Conservation (phyloP, 2,797 vertebrate species). For the Neosalanx taihuensis region DNA sequence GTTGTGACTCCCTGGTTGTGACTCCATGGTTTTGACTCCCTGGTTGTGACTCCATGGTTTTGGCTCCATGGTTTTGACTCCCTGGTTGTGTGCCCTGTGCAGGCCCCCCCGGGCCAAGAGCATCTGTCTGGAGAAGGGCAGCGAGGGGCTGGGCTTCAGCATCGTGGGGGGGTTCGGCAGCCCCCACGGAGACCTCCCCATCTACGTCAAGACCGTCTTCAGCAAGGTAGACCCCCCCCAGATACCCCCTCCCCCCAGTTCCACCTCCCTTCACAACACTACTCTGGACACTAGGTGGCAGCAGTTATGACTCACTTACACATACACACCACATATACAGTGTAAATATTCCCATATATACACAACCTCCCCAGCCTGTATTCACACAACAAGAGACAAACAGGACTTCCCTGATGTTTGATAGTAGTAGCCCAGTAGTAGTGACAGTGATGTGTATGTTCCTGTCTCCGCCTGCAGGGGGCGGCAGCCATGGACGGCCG, state of each 20-base stretch:
- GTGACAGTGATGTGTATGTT: neutral
- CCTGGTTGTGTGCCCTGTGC: constrained; percentile 47
- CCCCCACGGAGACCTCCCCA: constrained; percentile 94
- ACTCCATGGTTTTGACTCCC: no score
- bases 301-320: neutral
- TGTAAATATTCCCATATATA: no score
- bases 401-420: no score
- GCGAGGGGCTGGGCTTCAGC: constrained; percentile 94
- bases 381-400: neutral
- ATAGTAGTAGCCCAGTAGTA: no score
- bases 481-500: constrained; percentile 85
- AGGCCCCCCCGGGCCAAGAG: constrained; percentile 82
- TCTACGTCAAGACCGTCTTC: constrained; percentile 98
- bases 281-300: constrained; percentile 21
- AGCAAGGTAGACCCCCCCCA: constrained; percentile 77
- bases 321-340: neutral
- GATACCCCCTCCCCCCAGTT: neutral
- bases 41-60: no score
- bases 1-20: no score
- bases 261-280: neutral
- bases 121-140: constrained; percentile 90
- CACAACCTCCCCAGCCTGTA: neutral
- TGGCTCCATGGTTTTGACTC: neutral
- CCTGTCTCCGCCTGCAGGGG: constrained; percentile 69
- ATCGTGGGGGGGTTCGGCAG: constrained; percentile 93